These are phyloP conservation scores for Macroramphosus scolopax DNA, from an alignment of 2,797 vertebrate genomes.

Conservation along the genomic window DNA sequence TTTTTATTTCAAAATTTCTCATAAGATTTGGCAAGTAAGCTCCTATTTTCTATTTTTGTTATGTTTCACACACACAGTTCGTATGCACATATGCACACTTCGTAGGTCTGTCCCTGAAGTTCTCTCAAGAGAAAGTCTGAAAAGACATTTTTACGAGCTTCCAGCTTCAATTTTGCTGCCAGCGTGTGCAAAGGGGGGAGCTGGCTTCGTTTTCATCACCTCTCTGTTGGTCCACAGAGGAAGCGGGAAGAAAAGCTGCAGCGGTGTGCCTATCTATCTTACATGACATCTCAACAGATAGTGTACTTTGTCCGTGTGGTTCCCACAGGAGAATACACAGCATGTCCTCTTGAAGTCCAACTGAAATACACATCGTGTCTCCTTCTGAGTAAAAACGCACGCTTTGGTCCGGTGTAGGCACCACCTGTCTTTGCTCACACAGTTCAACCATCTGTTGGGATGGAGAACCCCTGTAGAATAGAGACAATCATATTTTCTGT, in stretches of 20 bases:
- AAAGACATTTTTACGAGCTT: too few relatives aligned
- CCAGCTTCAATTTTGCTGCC: constrained; percentile 32
- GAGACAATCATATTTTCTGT: too few relatives aligned
- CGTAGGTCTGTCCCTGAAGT: too few relatives aligned
- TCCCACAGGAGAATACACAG: constrained; percentile 1
- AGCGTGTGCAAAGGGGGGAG: constrained; percentile 19
- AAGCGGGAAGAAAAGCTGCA: constrained; percentile 39
- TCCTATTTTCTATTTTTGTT: too few relatives aligned
- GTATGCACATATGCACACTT: too few relatives aligned
- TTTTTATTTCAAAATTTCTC: too few relatives aligned
- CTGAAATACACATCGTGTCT: neutral
- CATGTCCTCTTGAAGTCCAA: constrained; percentile 2
- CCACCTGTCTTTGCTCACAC: neutral
- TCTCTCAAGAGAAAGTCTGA: too few relatives aligned
- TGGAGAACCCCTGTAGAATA: too few relatives aligned
- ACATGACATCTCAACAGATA: constrained; percentile 30
- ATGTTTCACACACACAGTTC: too few relatives aligned
- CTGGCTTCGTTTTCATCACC: constrained; percentile 46
- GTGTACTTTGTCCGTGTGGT: constrained; percentile 11
- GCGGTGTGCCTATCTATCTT: constrained; percentile 17
- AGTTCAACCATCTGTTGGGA: too few relatives aligned
- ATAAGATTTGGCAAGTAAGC: too few relatives aligned
- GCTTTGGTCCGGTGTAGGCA: neutral
- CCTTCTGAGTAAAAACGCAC: neutral
- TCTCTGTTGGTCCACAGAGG: constrained; percentile 40